These are phyloP conservation scores for Charadrius vociferus DNA, from an alignment of 2,113 vertebrate genomes.

Conservation along the genomic window DNA sequence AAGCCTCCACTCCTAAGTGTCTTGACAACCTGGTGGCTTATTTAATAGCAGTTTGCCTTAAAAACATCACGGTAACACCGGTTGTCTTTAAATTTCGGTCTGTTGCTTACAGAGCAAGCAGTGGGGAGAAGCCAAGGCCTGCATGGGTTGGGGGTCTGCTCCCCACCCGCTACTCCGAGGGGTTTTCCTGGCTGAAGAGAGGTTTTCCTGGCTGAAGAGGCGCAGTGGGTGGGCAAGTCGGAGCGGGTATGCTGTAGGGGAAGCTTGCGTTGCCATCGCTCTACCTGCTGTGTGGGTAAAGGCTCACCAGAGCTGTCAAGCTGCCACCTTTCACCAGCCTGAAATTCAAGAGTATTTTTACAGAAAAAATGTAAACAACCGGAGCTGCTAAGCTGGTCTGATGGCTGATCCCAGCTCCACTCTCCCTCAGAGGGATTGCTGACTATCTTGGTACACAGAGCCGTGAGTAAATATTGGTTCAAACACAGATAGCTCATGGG, in stretches of 20 bases:
- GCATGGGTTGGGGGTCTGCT: neutral
- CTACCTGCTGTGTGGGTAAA: neutral
- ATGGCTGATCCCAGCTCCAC: neutral
- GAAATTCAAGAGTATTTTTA: neutral
- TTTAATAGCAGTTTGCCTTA: neutral
- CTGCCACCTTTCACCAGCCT: neutral
- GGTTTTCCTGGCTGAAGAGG: neutral
- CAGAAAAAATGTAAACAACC: neutral
- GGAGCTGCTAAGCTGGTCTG: neutral
- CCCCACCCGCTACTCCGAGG: neutral
- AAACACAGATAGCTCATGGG: neutral
- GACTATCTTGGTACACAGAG: neutral
- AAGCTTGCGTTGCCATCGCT: neutral
- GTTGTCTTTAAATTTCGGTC: neutral
- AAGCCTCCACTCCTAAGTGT: neutral
- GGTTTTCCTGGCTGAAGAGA: neutral
- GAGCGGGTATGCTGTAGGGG: neutral
- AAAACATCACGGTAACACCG: rapidly evolving
- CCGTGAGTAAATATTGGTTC: conserved; percentile 31
- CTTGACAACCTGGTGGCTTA: neutral
- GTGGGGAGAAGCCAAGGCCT: neutral
- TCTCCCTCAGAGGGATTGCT: neutral
- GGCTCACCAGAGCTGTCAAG: neutral
- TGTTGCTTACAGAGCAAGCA: neutral
- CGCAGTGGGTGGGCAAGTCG: rapidly evolving